Conservation (phyloP, 2,113 vertebrate genomes). For the Chaetops frenatus region DNA sequence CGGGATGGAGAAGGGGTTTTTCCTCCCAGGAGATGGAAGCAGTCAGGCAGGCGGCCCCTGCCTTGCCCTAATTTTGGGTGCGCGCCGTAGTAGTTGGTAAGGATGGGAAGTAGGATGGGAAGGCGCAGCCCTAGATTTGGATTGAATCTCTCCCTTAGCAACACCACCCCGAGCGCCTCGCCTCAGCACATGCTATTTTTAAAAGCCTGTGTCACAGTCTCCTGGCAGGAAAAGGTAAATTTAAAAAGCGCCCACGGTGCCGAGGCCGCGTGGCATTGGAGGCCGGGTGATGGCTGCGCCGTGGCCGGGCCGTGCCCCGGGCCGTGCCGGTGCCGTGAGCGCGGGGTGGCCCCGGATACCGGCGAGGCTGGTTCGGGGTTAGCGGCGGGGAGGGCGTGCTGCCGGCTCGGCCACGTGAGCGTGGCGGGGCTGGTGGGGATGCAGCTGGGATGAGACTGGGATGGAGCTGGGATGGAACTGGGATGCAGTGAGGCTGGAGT, state of each 20-base stretch:
- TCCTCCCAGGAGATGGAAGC: neutral
- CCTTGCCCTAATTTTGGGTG: slow-evolving; percentile 48
- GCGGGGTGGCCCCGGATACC: accelerated
- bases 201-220: slow-evolving; percentile 58
- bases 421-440: accelerated
- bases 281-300: neutral
- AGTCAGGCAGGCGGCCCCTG: neutral
- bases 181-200: slow-evolving; percentile 59
- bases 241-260: slow-evolving; percentile 34
- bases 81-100: slow-evolving; percentile 20
- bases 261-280: neutral
- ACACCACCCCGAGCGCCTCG: slow-evolving; percentile 44
- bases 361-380: neutral
- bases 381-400: neutral
- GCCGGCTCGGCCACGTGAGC: neutral
- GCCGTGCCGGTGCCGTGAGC: accelerated
- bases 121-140: slow-evolving; percentile 45
- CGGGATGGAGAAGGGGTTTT: neutral
- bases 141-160: slow-evolving; percentile 53
- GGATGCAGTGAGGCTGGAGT: neutral
- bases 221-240: slow-evolving; percentile 60
- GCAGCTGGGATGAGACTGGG: neutral
- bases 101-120: slow-evolving; percentile 7
- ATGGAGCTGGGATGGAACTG: accelerated
- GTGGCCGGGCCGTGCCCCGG: neutral